phyloP scores from a whole-genome alignment of 2,888 invertebrate species.

The Caenorhabditis sp. region DNA sequence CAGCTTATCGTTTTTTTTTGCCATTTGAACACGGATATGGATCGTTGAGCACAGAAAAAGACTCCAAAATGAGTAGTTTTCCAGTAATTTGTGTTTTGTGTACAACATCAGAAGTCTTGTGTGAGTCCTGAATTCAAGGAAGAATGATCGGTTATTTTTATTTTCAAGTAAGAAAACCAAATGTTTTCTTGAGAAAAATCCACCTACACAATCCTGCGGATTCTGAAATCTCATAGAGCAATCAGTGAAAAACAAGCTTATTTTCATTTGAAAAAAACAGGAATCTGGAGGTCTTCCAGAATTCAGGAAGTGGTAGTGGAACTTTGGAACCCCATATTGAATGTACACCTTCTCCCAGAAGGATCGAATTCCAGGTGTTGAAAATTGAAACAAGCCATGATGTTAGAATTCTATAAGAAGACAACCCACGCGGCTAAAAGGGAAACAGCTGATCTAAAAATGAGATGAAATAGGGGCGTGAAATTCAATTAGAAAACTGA shows the following conservation, averaged over 20 bases:
- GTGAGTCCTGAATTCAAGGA: neutral
- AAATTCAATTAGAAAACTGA: constrained; percentile 30
- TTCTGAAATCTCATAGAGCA: constrained; percentile 1
- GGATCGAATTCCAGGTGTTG: constrained; percentile 30
- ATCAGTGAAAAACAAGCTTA: constrained; percentile 17
- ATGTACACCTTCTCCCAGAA: constrained; percentile 45
- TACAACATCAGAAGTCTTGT: neutral
- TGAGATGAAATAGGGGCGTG: neutral
- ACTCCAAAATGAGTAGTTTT: neutral
- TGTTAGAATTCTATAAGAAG: constrained; percentile 29
- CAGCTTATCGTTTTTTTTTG: neutral
- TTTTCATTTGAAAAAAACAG: neutral
- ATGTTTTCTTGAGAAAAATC: constrained; percentile 16
- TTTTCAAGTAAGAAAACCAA: neutral
- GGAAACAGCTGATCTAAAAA: constrained; percentile 6
- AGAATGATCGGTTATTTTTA: neutral
- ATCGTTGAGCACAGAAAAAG: neutral
- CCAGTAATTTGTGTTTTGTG: neutral
- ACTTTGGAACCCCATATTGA: constrained; percentile 18
- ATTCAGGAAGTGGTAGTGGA: neutral
- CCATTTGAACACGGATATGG: constrained; percentile 24
- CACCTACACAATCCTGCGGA: neutral
- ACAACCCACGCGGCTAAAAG: constrained; percentile 8
- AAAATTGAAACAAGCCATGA: constrained; percentile 23
- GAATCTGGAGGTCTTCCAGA: neutral